Percentiles rank a stretch among this genome's conserved stretches.
Evolutionary conservation across 2,888 invertebrate species (phyloP).

Genomic region (Drosophila setosimentum): DNA sequence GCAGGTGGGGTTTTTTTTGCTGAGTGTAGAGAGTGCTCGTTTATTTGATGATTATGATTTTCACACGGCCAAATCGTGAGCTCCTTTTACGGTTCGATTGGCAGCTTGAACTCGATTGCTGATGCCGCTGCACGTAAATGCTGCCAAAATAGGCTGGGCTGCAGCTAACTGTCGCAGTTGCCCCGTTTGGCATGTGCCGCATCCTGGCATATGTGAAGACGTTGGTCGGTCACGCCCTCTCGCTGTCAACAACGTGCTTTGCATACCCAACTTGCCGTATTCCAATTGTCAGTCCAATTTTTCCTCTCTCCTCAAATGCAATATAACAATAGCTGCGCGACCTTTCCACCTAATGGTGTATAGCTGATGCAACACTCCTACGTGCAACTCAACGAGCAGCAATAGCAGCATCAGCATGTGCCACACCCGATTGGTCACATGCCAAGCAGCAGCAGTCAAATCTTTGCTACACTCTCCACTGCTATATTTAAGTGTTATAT

Average conservation of each 20-base stretch:
- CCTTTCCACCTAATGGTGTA: constrained; percentile 57
- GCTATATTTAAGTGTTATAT: too few relatives aligned
- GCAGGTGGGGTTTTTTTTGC: neutral
- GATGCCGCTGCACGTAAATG: constrained; percentile 27
- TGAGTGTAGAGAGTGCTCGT: constrained; percentile 39
- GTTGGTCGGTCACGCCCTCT: constrained; percentile 57
- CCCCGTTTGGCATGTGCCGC: constrained; percentile 9
- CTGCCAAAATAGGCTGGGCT: constrained; percentile 52
- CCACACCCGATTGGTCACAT: neutral
- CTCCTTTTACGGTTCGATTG: constrained; percentile 32
- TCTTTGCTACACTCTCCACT: neutral
- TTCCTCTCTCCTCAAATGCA: constrained; percentile 17
- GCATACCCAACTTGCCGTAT: constrained; percentile 54
- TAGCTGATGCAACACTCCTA: constrained; percentile 28
- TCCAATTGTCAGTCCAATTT: constrained; percentile 46
- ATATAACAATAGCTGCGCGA: constrained; percentile 55
- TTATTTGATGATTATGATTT: constrained; percentile 80
- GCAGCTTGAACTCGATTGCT: constrained; percentile 5
- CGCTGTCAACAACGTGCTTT: constrained; percentile 75
- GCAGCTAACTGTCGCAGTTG: constrained; percentile 49
- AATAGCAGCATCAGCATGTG: constrained; percentile 15
- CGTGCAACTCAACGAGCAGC: constrained; percentile 44
- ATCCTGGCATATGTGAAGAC: constrained; percentile 17
- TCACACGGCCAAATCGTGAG: constrained; percentile 57
- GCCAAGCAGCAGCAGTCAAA: neutral